Evolutionary conservation across 2,113 vertebrate genomes (phyloP).

Genomic region (Euleptes europaea): DNA sequence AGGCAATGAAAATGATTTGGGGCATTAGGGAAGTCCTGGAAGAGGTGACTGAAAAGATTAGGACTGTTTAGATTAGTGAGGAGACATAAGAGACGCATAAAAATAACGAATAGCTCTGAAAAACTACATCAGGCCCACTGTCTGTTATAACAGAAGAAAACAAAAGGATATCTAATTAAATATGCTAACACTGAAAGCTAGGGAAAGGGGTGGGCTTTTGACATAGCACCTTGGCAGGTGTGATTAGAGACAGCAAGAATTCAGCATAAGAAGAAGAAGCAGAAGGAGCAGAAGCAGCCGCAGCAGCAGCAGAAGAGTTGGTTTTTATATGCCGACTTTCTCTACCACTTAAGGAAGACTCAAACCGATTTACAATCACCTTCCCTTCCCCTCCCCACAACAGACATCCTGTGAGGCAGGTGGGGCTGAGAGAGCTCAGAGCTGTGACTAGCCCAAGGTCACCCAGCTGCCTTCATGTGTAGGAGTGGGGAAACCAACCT

Average conservation of each 20-base stretch:
- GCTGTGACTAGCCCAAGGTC: too few relatives aligned
- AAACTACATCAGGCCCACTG: conserved; percentile 7
- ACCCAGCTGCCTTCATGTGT: too few relatives aligned
- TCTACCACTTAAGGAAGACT: too few relatives aligned
- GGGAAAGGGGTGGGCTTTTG: not conserved
- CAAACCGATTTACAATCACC: too few relatives aligned
- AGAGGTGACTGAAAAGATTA: conserved; percentile 23
- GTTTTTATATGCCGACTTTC: too few relatives aligned
- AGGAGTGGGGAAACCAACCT: too few relatives aligned
- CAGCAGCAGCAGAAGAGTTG: too few relatives aligned
- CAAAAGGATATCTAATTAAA: conserved; percentile 15
- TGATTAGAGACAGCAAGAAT: not conserved
- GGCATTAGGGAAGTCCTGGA: conserved; percentile 1
- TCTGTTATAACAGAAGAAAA: conserved; percentile 14
- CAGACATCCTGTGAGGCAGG: too few relatives aligned
- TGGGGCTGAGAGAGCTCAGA: too few relatives aligned
- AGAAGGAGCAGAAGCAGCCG: too few relatives aligned
- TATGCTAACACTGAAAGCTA: not conserved
- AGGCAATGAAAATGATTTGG: conserved; percentile 30
- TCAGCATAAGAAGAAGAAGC: too few relatives aligned
- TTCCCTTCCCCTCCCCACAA: too few relatives aligned
- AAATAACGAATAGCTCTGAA: conserved; percentile 16
- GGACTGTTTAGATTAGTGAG: conserved; percentile 15
- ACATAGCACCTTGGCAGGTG: not conserved
- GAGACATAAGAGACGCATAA: conserved; percentile 17